phyloP scores from a whole-genome alignment of 2,113 vertebrate species.

The Ornithorhynchus anatinus region DNA sequence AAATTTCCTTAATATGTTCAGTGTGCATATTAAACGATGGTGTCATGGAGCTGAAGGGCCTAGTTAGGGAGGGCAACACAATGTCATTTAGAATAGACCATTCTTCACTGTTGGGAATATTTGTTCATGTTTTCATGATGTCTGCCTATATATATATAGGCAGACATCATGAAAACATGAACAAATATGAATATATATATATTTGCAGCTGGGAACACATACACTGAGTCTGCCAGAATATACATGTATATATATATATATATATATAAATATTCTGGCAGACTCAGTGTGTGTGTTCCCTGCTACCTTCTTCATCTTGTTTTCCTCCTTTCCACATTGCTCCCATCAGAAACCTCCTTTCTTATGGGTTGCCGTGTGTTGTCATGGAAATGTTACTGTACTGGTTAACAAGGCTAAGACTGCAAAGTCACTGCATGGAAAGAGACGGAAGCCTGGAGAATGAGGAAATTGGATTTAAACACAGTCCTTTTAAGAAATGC shows the following conservation, averaged over 20 bases:
- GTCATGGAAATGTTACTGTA: neutral
- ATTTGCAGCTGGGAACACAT: no score
- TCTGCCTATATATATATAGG: no score
- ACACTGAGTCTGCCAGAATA: neutral
- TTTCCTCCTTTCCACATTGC: neutral
- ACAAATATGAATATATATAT: no score
- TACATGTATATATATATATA: neutral
- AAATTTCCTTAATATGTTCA: constrained; percentile 5
- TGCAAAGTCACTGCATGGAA: constrained; percentile 3
- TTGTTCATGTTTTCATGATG: no score
- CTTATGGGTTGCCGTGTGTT: neutral
- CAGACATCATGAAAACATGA: no score
- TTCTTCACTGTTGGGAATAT: no score
- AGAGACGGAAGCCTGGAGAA: neutral
- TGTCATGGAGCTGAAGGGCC: constrained; percentile 11
- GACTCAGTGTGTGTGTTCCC: no score
- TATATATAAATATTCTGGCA: no score
- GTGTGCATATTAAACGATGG: constrained; percentile 1
- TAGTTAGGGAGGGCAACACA: no score
- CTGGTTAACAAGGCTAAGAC: constrained; percentile 15
- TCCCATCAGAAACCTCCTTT: constrained; percentile 21
- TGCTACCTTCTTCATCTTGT: no score
- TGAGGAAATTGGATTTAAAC: constrained; percentile 31
- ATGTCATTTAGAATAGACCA: no score
- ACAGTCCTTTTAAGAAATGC: constrained; percentile 12